Base-by-base conservation (phyloP, 2,888 invertebrate genomes). In the Mamestra brassicae region DNA sequence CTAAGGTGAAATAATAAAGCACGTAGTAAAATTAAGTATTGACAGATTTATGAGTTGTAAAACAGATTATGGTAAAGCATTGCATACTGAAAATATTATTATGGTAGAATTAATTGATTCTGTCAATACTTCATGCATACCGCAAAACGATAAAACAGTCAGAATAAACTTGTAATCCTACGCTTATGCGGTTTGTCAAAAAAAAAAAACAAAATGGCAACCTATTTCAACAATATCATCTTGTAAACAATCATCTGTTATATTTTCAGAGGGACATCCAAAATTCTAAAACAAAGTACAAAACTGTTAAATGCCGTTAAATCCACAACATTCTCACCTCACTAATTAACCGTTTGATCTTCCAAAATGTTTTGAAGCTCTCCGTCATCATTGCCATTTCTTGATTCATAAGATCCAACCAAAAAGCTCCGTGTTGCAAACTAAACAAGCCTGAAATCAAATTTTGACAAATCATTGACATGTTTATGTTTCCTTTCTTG, bases 331-430 rank as follows among this genome's bases (percentile, higher is more conserved):
- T 81, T 80, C 62, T 66, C 75, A 76, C 66, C 45, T 81, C 52
- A 47, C 68, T 68, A 68, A 75, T 57, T 66, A 74, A 38, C n/a
- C 70, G 76, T 85, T 87, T 85, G 84, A 88, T 76, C 77, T 70
- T 42, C 70, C 7, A 63, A 54, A 81, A 79, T 76, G 67, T 85
- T 85, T 65, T 74, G 62, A 81, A 70, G 52, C 17, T 45, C 4
- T 78, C 76, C 34, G 57, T 80, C 84, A 74, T 74, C 74, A 57
- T 71, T 67, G 67, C 67, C 64, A 67, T 80, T 80, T 82, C 73
- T 76, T 76, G 60, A 71, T 71, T 76, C 62, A 13, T 62, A 62
- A 58, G 61, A 69, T 54, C 5, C 50, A 52, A 54, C 57, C 17
- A 55, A 54, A 74, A 71, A 45, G 26, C 54, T 52, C 66, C 52